Base-by-base conservation (phyloP, 2,888 invertebrate species). In the Drosophila setosimentum region DNA sequence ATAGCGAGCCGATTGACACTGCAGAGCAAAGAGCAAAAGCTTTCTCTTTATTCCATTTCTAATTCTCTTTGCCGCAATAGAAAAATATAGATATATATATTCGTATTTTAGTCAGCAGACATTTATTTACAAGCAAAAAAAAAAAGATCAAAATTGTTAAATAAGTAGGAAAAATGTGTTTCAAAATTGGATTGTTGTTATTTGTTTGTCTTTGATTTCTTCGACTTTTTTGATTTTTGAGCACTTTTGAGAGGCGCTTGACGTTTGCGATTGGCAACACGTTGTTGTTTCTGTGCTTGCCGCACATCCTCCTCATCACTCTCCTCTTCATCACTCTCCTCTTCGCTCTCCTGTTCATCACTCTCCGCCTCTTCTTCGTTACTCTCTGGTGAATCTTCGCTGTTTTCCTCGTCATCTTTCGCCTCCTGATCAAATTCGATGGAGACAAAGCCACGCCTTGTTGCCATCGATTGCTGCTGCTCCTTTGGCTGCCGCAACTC, bases 351-450 rank as follows among this genome's bases (percentile, higher is more conserved):
- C 6, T 49, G 8, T 2, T 32, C 51, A 1, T 40, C 40, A n/a
- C n/a, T n/a, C 40, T n/a, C n/a, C 2, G 29, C 58, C 29, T 30
- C 30, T 4, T 30, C 32, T 11, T 5, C 0, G n/a, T 42, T 24
- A 13, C 7, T 35, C 27, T 33, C 55, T 3, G 13, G 0, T 27
- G 35, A 35, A 32, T 40, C 37, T 18, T 60, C 53, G 13, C 27
- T 27, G 45, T 45, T 45, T 24, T 45, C 24, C 1, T 37, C 37
- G 33, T 24, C 53, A 33, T 72, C 63, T n/a, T 75, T 73, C 13
- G 76, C 62, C 27, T 27, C 13, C 8, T 55, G 13, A 1, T 91
- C 91, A 48, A 91, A 91, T 72, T 92, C 92, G 60, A 92, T 91
- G 6, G 91, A 90, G 18, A 92, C 92, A 32, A 89, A 80, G 11